These are phyloP conservation scores for Pangasius krempfi DNA, from an alignment of 2,797 vertebrate species.

Conservation along the genomic window DNA sequence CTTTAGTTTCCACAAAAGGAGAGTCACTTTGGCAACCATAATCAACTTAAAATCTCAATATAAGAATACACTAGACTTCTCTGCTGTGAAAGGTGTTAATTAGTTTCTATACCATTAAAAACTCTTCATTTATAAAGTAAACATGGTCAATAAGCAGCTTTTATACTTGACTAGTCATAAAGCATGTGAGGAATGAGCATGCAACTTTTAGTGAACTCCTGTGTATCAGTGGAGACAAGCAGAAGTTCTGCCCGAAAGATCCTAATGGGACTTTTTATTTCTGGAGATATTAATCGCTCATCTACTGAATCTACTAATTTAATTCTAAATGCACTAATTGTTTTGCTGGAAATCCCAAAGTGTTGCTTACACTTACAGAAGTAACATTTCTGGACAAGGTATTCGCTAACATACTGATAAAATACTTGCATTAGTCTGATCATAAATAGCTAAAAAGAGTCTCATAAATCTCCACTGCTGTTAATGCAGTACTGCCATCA, in stretches of 20 bases:
- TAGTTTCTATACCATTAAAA: slow-evolving; percentile 58
- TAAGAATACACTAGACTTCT: slow-evolving; percentile 55
- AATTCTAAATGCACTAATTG: slow-evolving; percentile 9
- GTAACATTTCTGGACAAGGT: slow-evolving; percentile 48
- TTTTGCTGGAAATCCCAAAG: slow-evolving; percentile 6
- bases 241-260: slow-evolving; percentile 12
- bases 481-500: slow-evolving; percentile 30
- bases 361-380: slow-evolving; percentile 42
- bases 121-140: slow-evolving; percentile 63
- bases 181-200: slow-evolving; percentile 54
- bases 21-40: slow-evolving; percentile 64
- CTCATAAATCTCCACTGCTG: slow-evolving; percentile 13
- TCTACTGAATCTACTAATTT: slow-evolving; percentile 28
- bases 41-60: slow-evolving; percentile 58
- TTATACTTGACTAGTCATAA: slow-evolving; percentile 64
- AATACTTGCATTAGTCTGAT: slow-evolving; percentile 39
- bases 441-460: slow-evolving; percentile 40
- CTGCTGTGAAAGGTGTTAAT: slow-evolving; percentile 54
- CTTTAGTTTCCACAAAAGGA: slow-evolving; percentile 65
- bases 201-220: slow-evolving; percentile 56
- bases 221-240: neutral
- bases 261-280: neutral
- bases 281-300: slow-evolving; percentile 11
- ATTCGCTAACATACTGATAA: slow-evolving; percentile 45
- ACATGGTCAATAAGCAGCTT: slow-evolving; percentile 72